These are phyloP conservation scores for Oxystoma pomonae DNA, from an alignment of 2,888 invertebrate species.

Conservation along the genomic window DNA sequence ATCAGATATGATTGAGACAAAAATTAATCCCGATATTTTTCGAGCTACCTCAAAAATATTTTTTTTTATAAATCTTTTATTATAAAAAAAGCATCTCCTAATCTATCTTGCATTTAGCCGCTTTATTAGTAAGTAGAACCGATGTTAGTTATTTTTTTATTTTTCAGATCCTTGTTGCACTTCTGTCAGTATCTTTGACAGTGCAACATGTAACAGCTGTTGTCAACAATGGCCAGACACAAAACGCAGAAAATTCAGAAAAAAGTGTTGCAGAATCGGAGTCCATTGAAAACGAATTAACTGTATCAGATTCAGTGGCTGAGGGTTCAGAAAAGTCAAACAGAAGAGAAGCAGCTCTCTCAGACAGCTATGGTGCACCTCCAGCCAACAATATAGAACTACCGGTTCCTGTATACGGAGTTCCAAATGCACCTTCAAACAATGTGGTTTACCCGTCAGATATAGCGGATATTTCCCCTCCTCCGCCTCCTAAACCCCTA, in stretches of 20 bases:
- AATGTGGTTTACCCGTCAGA: constrained; percentile 49
- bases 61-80: too few relatives aligned
- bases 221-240: constrained; percentile 39
- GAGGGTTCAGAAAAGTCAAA: constrained; percentile 41
- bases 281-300: constrained; percentile 19
- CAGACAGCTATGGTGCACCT: constrained; percentile 52
- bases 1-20: too few relatives aligned
- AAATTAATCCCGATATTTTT: too few relatives aligned
- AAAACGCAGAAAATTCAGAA: constrained; percentile 28
- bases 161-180: constrained; percentile 40
- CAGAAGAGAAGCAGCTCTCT: constrained; percentile 41
- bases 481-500: constrained; percentile 29
- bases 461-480: constrained; percentile 47
- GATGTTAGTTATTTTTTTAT: constrained; percentile 16
- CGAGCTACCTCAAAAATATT: too few relatives aligned
- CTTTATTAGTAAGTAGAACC: not conserved
- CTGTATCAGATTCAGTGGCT: constrained; percentile 33
- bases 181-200: constrained; percentile 35
- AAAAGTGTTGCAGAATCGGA: constrained; percentile 19
- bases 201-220: constrained; percentile 42
- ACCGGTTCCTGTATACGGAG: constrained; percentile 58
- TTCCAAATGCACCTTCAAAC: constrained; percentile 50
- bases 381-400: constrained; percentile 50
- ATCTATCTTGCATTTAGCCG: not conserved
- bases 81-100: not conserved